Percentiles rank a stretch among this genome's conserved stretches.
These are phyloP conservation scores for Panagrolaimus sp. DNA, from an alignment of 1,140 invertebrate genomes.

Conservation along the genomic window DNA sequence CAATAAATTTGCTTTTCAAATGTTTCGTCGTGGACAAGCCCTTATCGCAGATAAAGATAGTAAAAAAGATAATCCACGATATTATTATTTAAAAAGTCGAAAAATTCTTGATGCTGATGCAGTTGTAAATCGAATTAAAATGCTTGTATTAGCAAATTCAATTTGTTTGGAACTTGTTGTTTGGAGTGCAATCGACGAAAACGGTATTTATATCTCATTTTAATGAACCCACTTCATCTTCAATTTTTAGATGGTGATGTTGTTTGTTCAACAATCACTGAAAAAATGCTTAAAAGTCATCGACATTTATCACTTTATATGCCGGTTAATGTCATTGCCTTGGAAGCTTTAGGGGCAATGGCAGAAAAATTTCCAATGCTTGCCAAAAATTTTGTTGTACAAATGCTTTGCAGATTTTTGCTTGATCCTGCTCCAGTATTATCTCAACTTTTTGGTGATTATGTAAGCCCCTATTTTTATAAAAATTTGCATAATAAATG, in stretches of 20 bases:
- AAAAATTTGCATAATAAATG: not conserved
- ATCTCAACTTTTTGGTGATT: slow-evolving; percentile 71
- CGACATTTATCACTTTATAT: slow-evolving; percentile 74
- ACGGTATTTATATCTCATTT: slow-evolving; percentile 67
- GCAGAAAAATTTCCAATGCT: slow-evolving; percentile 91
- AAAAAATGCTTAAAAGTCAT: slow-evolving; percentile 86
- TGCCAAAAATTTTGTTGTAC: slow-evolving; percentile 79
- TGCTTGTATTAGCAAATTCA: slow-evolving; percentile 91
- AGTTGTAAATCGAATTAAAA: slow-evolving; percentile 81
- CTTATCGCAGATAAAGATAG: slow-evolving; percentile 70
- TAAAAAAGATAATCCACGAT: slow-evolving; percentile 66
- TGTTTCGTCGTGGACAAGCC: slow-evolving; percentile 62
- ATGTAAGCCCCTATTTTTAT: slow-evolving; percentile 46
- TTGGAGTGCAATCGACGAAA: slow-evolving; percentile 93
- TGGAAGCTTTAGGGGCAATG: slow-evolving; percentile 87
- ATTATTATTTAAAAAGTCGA: slow-evolving; percentile 15
- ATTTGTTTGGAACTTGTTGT: slow-evolving; percentile 92
- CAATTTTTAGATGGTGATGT: slow-evolving; percentile 77
- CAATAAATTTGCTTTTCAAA: slow-evolving; percentile 61
- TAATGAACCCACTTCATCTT: slow-evolving; percentile 16
- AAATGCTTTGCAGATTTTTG: slow-evolving; percentile 82
- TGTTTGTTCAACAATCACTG: slow-evolving; percentile 81
- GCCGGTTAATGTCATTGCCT: slow-evolving; percentile 57
- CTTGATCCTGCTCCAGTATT: slow-evolving; percentile 90
- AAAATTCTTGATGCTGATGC: slow-evolving; percentile 54